Percentiles rank a stretch among this genome's conserved stretches.
phyloP scores from a whole-genome alignment of 2,113 vertebrate species.

The Anarhynchus alexandrinus region DNA sequence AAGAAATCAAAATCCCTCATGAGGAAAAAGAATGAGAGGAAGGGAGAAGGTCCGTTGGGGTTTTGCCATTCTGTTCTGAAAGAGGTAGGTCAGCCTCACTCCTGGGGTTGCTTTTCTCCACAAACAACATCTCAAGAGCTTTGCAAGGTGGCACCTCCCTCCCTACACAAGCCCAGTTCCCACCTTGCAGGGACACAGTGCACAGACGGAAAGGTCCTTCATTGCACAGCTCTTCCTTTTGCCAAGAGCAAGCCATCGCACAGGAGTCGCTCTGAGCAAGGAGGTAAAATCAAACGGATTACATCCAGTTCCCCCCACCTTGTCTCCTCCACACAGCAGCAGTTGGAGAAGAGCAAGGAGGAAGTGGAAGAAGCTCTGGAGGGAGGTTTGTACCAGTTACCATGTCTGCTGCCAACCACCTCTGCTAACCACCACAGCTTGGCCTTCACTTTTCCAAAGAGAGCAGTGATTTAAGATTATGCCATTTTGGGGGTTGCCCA shows the following conservation, averaged over 20 bases:
- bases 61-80: not conserved
- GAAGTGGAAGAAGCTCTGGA: not conserved
- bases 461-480: not conserved
- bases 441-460: not conserved
- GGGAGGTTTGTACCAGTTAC: not conserved
- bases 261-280: not conserved
- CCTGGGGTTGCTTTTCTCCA: not conserved
- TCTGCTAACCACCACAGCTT: not conserved
- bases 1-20: not conserved
- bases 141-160: not conserved
- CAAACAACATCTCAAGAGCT: not conserved
- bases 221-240: not conserved
- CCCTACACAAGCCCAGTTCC: not conserved
- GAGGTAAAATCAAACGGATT: not conserved
- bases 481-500: not conserved
- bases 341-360: not conserved
- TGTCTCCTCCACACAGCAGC: not conserved
- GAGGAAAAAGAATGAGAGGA: not conserved
- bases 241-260: not conserved
- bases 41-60: not conserved
- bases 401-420: not conserved
- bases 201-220: not conserved
- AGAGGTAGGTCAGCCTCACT: not conserved
- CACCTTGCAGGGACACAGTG: accelerated
- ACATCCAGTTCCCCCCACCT: not conserved